A percentile compares a stretch with the other conserved stretches of the same genome.
These are phyloP conservation scores for Palythoa grandiflora DNA, from an alignment of 92 coral and sea anemone genomes.

Conservation along the genomic window DNA sequence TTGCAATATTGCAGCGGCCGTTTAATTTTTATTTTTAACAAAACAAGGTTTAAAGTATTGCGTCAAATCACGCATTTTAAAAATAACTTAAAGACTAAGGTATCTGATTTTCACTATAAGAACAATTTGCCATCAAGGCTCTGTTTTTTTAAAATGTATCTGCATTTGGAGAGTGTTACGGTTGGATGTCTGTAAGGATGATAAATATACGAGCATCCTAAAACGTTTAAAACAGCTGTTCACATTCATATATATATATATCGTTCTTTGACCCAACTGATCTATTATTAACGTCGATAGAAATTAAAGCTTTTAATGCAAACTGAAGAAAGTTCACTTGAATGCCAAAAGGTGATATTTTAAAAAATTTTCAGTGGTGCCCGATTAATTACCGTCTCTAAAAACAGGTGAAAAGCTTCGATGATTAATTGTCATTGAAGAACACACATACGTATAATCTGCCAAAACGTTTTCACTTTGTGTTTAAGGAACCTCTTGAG, in stretches of 20 bases:
- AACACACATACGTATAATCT: too few species aligned
- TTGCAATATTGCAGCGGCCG: background rate
- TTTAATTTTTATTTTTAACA: background rate
- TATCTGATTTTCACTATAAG: background rate
- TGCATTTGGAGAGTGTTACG: background rate
- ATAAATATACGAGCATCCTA: background rate
- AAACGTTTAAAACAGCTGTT: background rate
- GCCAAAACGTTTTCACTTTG: too few species aligned
- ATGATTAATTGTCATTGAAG: too few species aligned
- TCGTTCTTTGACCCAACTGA: constrained; percentile 4
- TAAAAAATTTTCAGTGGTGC: background rate
- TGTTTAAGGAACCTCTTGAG: too few species aligned
- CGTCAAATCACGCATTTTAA: background rate
- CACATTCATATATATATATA: background rate
- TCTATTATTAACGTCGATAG: background rate
- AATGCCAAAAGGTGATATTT: background rate
- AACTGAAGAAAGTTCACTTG: background rate
- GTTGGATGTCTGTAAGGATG: background rate
- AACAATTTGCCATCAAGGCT: background rate
- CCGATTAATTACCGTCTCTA: background rate
- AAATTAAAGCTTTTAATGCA: background rate
- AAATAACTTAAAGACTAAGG: background rate
- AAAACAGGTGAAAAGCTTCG: background rate
- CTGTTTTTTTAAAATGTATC: background rate
- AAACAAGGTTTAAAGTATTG: background rate